Percentiles rank a stretch among this genome's conserved stretches.
Conservation (phyloP, 1,140 invertebrate genomes). For the Thrips palmi region DNA sequence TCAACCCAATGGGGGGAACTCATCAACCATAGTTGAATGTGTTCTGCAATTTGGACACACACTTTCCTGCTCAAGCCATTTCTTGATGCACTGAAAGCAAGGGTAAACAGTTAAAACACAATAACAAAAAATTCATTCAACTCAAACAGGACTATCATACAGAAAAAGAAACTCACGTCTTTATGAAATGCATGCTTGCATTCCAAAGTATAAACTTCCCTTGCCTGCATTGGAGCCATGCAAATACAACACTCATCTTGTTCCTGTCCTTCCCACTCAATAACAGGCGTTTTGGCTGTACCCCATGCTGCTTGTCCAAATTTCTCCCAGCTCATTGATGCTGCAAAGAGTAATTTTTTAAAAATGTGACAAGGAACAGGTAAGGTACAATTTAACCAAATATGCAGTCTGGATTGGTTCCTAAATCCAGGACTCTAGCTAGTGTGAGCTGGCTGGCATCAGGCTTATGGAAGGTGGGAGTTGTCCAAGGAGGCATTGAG, state of each 20-base stretch:
- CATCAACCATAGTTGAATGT: constrained; percentile 12
- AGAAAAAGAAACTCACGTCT: constrained; percentile 4
- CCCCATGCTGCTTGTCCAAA: constrained; percentile 11
- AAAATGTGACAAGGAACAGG: too few relatives aligned
- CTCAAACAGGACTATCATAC: too few relatives aligned
- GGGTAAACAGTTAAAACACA: too few relatives aligned
- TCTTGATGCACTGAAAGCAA: constrained; percentile 12
- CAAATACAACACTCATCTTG: constrained; percentile 13
- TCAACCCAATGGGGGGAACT: constrained; percentile 5
- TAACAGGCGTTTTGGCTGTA: constrained; percentile 2
- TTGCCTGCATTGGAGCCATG: constrained; percentile 3
- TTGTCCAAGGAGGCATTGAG: too few relatives aligned
- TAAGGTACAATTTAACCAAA: too few relatives aligned
- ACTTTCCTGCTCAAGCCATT: constrained; percentile 11
- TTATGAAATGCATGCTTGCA: constrained; percentile 15
- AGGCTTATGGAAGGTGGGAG: too few relatives aligned
- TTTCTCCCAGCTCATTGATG: constrained; percentile 13
- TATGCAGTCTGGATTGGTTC: too few relatives aligned
- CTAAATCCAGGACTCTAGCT: too few relatives aligned
- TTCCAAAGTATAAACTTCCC: constrained; percentile 10
- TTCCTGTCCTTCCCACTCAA: constrained; percentile 8
- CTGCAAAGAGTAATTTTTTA: constrained; percentile 6
- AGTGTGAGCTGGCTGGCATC: too few relatives aligned
- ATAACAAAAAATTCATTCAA: too few relatives aligned
- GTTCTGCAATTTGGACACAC: constrained; percentile 13